phyloP scores from a whole-genome alignment of 1,140 invertebrate genomes.

The Ceratoteleas bidentatus region DNA sequence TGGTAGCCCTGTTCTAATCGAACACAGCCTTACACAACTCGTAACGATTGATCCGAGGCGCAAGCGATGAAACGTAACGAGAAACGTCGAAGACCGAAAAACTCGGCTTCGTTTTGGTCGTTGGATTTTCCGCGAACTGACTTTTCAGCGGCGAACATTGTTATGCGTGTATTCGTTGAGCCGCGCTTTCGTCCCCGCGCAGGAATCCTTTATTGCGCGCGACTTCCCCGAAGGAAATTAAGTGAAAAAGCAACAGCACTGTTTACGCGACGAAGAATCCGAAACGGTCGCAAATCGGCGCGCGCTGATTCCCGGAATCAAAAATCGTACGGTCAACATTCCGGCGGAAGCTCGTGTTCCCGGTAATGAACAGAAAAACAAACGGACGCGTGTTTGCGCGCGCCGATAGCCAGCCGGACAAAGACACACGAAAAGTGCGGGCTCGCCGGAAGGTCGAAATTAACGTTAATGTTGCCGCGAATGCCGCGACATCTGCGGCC shows the following conservation, averaged over 20 bases:
- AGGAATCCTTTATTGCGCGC: constrained; percentile 25
- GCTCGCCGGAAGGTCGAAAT: constrained; percentile 39
- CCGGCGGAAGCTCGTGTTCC: constrained; percentile 40
- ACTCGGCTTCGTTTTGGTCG: too few relatives aligned
- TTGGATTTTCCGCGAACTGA: too few relatives aligned
- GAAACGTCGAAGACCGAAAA: too few relatives aligned
- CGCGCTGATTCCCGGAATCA: constrained; percentile 44
- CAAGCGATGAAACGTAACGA: too few relatives aligned
- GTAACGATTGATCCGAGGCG: too few relatives aligned
- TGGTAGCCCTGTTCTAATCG: too few relatives aligned
- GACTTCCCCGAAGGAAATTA: constrained; percentile 34
- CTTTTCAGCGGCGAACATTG: too few relatives aligned
- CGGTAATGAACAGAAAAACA: constrained; percentile 43
- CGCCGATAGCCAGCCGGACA: constrained; percentile 27
- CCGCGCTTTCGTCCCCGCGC: neutral
- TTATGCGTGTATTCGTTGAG: constrained; percentile 14
- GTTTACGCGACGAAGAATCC: constrained; percentile 41
- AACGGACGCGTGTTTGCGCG: constrained; percentile 21
- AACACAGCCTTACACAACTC: too few relatives aligned
- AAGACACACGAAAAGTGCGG: constrained; percentile 37
- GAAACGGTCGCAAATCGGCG: constrained; percentile 36
- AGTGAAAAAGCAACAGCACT: constrained; percentile 25
- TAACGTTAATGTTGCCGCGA: constrained; percentile 24
- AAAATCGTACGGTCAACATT: constrained; percentile 52
- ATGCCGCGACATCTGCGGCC: constrained; percentile 5